Evolutionary conservation across 2,797 vertebrate genomes (phyloP).

Genomic region (Streptopelia turtur): DNA sequence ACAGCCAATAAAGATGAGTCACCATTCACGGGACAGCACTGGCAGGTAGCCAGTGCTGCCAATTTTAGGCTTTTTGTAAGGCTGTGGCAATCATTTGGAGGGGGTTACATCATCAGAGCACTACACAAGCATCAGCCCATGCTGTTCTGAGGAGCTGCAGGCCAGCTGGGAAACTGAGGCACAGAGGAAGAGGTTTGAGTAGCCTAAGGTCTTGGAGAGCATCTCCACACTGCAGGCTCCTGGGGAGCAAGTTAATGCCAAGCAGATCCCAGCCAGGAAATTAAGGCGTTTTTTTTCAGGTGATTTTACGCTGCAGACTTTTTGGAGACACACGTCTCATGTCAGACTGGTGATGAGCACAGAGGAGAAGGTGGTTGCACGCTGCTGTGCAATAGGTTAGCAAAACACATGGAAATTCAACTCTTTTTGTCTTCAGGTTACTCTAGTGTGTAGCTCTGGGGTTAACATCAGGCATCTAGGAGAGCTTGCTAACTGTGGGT

Average conservation of each 20-base stretch:
- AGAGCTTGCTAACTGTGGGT: neutral
- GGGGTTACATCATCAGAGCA: conserved; percentile 47
- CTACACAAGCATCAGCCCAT: neutral
- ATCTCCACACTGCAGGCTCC: neutral
- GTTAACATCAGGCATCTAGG: neutral
- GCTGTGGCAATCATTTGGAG: neutral
- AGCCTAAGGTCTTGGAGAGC: neutral
- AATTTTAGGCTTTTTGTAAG: conserved; percentile 42
- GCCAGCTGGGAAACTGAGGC: conserved; percentile 34
- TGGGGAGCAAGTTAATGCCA: neutral
- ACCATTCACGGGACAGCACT: conserved; percentile 53
- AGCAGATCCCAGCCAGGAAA: neutral
- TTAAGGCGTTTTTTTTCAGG: neutral
- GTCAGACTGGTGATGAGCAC: neutral
- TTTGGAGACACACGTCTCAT: neutral
- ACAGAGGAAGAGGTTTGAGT: neutral
- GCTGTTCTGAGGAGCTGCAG: neutral
- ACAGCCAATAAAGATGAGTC: conserved; percentile 61
- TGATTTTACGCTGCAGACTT: neutral
- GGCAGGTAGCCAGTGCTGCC: conserved; percentile 38
- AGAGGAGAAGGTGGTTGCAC: neutral
- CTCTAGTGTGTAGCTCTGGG: neutral
- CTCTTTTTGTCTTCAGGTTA: neutral
- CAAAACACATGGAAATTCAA: neutral
- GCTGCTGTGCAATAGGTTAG: neutral